Base-by-base conservation (phyloP, 2,113 vertebrate species). In the Hyperopisus bebe region DNA sequence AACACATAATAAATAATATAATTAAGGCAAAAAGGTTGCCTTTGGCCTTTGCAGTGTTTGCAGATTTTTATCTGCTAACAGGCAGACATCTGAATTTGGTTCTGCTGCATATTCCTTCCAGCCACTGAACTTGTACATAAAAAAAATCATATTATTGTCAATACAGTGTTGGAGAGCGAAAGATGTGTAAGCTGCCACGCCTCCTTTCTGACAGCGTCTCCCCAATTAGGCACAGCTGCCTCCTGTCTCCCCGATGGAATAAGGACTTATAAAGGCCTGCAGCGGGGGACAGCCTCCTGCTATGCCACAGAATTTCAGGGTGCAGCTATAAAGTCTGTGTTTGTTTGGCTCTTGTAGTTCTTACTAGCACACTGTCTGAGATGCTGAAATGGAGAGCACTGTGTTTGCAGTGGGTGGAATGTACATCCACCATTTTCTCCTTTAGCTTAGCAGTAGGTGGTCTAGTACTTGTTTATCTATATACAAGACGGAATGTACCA, bases 221-320 rank as follows among this genome's bases (percentile, higher is more conserved):
- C 11, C 50, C 47, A 87, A 87, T 87, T 87, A 87, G 85, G 50
- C 85, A 55, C 85, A 87, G 85, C 50, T 53, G 83, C 24, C 27
- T 87, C 15, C 85, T 50, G 47, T 39, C 50, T 87, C 50, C 13
- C 27, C 35, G 1, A 1, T 3, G 48, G 50, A 31, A 53, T 53
- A 87, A 87, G 13, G 48, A 53, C 27, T 70, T 51, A 39, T 39
- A 53, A 87, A 31, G 48, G 85, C 48, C 85, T 11, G 50, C 85
- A 42, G 47, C 31, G 13, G 83, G 85, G 44, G 47, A 42, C 13
- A 5, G 42, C 39, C 19, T 84, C 44, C 39, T 5, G 35, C 1
- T 53, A 66, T 51, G 83, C 35, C 5, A 6, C 1, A 27, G 35
- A 42, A 66, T 21, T 50, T 88, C 31, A 39, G 74, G 74, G 31